Evolutionary conservation across 2,888 invertebrate species (phyloP), one percentile per base, ranked within the genome.

Genomic region (Parthenolecanium corni): DNA sequence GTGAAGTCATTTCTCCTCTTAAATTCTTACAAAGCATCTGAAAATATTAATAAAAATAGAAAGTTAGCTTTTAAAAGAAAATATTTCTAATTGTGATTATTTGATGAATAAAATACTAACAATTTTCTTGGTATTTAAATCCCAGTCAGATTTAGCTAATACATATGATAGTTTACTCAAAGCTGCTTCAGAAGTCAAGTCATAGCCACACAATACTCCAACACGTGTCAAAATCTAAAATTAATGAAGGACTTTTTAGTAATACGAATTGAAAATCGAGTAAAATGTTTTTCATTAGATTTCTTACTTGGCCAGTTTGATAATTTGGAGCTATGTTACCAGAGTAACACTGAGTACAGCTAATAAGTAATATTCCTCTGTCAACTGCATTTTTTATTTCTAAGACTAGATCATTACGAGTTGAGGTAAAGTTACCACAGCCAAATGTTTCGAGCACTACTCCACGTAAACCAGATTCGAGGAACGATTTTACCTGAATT

Each of bases 141-240:
- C 76, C 76, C 86, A 81, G 52, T 84, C 82, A 4, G 78, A 76
- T 71, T 92, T 89, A 1, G 89, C 86, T 23, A 96, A 75, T 1
- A 96, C 89, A 70, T 93, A 96, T 0, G 86, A 81, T 1, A 97
- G 77, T 73, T 97, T 97, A 1, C 90, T 84, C 9, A 95, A 78
- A 0, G 95, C 94, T 0, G 96, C 92, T 74, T 96, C 96, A 0
- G 90, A 86, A 0, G 96, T 96, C 88, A 92, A 89, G 71, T 93
- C 92, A 64, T 78, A 82, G 0, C 92, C 91, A 0, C 85, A 79
- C 24, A 88, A 80, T 1, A 91, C 84, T 1, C 91, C 91, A 62
- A 79, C 79, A 62, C 82, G 79, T 36, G 78, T 74, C 64, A 88
- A 72, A 20, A 77, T 75, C 81, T 65, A 75, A 70, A 2, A 64